Base-by-base conservation (phyloP, 2,113 vertebrate species). In the Pardalotus punctatus region DNA sequence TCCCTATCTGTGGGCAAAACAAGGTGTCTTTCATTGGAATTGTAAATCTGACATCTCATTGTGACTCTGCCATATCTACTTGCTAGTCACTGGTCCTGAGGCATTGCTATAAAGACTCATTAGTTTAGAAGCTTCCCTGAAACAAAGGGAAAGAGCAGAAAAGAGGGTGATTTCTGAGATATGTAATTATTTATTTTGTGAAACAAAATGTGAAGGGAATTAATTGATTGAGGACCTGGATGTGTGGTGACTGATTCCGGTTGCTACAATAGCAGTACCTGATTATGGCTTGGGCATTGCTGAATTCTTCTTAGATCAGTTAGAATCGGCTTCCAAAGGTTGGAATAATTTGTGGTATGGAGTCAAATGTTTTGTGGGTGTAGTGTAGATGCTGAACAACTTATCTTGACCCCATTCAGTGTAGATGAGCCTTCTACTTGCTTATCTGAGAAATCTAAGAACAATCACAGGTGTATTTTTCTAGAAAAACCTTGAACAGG, bases 361-460 rank as follows among this genome's bases (percentile, higher is more conserved):
- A 62, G 9, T 54, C 36, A 76, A 83, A 51, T 31, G 36, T 28
- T 65, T 82, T 86, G 36, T 69, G 67, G 29, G 6, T 42, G 23
- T 45, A 45, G 31, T 17, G n/a, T 40, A 36, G 35, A 40, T 56
- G 18, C 43, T 88, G 62, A 91, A 56, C 57, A 64, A 20, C n/a
- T 78, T 50, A 19, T 2, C 28, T 40, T 61, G 31, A 48, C 23
- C 21, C 11, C 3, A 8, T 42, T 11, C 0, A 2, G 24, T 50
- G 14, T 58, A 38, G 47, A 10, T 53, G 50, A 88, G 18, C 48
- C 11, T 14, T 72, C 36, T 88, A 10, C 14, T 9, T 76, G 16
- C 28, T 67, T 58, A 31, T 54, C 13, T 56, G 48, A 33, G 53
- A 88, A 86, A 48, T 31, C 19, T 3, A 31, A 43, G 45, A 66